These are phyloP conservation scores for Taenaris catops DNA, from an alignment of 2,888 invertebrate genomes.

Conservation along the genomic window DNA sequence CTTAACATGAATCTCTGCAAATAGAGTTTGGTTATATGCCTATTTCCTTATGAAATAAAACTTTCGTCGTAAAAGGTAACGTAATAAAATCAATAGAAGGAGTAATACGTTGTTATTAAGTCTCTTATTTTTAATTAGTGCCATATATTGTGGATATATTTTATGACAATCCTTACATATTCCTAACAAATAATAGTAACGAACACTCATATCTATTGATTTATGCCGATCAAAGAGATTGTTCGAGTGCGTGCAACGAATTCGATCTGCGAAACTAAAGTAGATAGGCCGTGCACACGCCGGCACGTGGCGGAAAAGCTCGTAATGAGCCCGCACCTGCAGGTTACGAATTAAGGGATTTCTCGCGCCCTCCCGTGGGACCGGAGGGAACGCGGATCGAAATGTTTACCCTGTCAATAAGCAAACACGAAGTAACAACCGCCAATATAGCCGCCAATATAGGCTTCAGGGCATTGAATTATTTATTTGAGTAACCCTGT, in stretches of 20 bases:
- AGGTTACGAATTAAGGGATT: conserved; percentile 73
- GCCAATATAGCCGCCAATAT: conserved; percentile 34
- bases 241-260: conserved; percentile 44
- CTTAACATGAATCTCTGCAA: too few relatives aligned
- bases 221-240: conserved; percentile 44
- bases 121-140: too few relatives aligned
- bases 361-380: conserved; percentile 79
- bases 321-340: conserved; percentile 78
- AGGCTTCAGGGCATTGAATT: conserved; percentile 19
- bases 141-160: too few relatives aligned
- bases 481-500: conserved; percentile 17
- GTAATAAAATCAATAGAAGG: too few relatives aligned
- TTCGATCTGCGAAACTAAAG: conserved; percentile 46
- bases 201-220: conserved; percentile 29
- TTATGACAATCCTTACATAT: too few relatives aligned
- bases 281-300: conserved; percentile 51
- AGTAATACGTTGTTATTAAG: too few relatives aligned
- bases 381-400: conserved; percentile 44
- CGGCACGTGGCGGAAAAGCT: conserved; percentile 68
- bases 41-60: too few relatives aligned
- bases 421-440: conserved; percentile 49
- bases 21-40: too few relatives aligned
- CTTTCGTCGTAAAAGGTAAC: too few relatives aligned
- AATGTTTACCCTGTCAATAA: conserved; percentile 67
- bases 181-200: conserved; percentile 21